A percentile compares a stretch with the other conserved stretches of the same genome.
phyloP scores from a whole-genome alignment of 2,888 invertebrate species.

The Drosophila bunnanda region DNA sequence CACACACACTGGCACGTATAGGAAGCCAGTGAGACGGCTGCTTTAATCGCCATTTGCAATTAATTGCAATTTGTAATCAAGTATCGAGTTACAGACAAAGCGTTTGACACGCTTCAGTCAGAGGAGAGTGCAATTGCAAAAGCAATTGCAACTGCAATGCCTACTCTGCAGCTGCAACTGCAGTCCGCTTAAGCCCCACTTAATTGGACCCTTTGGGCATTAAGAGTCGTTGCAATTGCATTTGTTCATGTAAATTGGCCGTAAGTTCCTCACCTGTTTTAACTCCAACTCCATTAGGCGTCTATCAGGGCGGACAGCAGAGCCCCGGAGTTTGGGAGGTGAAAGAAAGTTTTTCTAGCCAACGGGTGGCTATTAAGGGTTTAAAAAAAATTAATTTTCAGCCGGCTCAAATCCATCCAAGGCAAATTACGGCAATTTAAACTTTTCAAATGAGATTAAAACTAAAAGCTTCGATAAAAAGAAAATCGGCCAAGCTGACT shows the following conservation, averaged over 20 bases:
- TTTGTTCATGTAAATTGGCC: constrained; percentile 84
- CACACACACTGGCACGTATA: neutral
- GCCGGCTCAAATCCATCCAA: constrained; percentile 39
- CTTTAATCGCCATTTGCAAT: constrained; percentile 79
- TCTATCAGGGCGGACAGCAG: neutral
- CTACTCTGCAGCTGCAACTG: constrained; percentile 8
- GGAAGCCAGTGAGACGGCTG: constrained; percentile 46
- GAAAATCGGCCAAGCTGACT: constrained; percentile 70
- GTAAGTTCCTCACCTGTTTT: constrained; percentile 72
- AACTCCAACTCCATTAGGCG: neutral
- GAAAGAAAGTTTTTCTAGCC: constrained; percentile 1
- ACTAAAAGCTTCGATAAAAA: constrained; percentile 81
- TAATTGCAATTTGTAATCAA: constrained; percentile 82
- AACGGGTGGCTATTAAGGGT: constrained; percentile 18
- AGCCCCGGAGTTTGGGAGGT: neutral
- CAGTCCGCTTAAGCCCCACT: constrained; percentile 70
- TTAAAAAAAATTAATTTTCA: constrained; percentile 14
- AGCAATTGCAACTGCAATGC: constrained; percentile 5
- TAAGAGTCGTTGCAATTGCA: constrained; percentile 82
- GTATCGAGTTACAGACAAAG: constrained; percentile 74
- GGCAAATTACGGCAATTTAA: constrained; percentile 74
- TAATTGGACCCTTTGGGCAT: constrained; percentile 81
- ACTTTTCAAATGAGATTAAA: constrained; percentile 73
- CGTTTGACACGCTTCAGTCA: constrained; percentile 19
- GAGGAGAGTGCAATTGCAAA: constrained; percentile 11